phyloP scores from a whole-genome alignment of 2,888 invertebrate species.

The Agrenia bidenticulata region DNA sequence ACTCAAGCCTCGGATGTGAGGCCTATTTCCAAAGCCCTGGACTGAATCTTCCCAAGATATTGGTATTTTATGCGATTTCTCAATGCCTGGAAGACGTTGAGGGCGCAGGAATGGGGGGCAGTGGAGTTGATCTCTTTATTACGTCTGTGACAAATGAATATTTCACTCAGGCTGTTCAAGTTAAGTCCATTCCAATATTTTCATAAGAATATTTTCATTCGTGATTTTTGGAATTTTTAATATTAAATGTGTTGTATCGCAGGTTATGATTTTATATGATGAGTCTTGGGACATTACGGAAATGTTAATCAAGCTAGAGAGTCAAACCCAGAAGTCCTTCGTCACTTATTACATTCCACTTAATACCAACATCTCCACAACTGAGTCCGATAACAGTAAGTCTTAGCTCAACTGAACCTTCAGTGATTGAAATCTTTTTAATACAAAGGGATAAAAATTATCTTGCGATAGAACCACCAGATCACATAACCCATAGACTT shows the following conservation, averaged over 20 bases:
- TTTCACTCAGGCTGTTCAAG: conserved; percentile 39
- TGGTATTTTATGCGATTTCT: conserved; percentile 33
- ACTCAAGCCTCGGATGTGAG: conserved; percentile 23
- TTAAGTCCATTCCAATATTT: background rate
- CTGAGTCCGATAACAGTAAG: too few relatives aligned
- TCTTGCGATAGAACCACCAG: conserved; percentile 33
- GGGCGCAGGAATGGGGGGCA: conserved; percentile 15
- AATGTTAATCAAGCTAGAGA: conserved; percentile 40
- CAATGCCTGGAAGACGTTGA: conserved; percentile 26
- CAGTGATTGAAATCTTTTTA: background rate
- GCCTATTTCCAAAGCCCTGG: conserved; percentile 27
- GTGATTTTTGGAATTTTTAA: too few relatives aligned
- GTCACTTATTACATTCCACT: conserved; percentile 49
- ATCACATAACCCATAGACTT: conserved; percentile 43
- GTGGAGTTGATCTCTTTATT: conserved; percentile 40
- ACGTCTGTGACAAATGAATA: conserved; percentile 44
- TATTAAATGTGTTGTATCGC: background rate
- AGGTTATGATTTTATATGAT: conserved; percentile 49
- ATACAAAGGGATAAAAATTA: too few relatives aligned
- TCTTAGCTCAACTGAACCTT: background rate
- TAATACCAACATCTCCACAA: conserved; percentile 19
- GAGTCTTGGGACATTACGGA: conserved; percentile 51
- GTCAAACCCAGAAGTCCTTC: conserved; percentile 41
- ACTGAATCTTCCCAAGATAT: conserved; percentile 34
- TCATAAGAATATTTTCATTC: too few relatives aligned